Evolutionary conservation across 2,113 vertebrate genomes (phyloP).

Genomic region (Halcyon senegalensis): DNA sequence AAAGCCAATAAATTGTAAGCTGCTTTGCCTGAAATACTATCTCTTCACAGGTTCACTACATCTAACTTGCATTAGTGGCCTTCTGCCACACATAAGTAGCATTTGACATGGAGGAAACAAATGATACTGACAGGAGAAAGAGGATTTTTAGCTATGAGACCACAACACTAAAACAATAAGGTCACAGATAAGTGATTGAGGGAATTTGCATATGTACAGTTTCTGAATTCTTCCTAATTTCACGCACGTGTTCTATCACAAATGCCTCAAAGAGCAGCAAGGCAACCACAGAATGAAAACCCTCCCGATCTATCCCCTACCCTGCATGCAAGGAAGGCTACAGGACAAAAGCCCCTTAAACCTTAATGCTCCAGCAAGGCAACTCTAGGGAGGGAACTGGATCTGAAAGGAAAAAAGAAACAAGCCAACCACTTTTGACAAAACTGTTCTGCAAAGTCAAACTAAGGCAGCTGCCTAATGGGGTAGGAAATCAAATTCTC

Average conservation of each 20-base stretch:
- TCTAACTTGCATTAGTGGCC: conserved; percentile 8
- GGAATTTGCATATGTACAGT: conserved; percentile 31
- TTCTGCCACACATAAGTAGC: conserved; percentile 9
- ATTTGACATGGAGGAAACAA: conserved; percentile 44
- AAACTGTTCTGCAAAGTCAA: not conserved
- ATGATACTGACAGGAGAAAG: conserved; percentile 8
- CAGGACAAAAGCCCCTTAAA: not conserved
- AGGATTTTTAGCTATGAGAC: conserved; percentile 44
- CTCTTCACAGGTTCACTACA: not conserved
- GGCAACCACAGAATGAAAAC: not conserved
- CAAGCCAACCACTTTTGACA: not conserved
- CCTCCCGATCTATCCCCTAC: not conserved
- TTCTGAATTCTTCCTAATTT: conserved; percentile 23
- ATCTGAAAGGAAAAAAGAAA: not conserved
- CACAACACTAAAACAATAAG: conserved; percentile 35
- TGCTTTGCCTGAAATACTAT: conserved; percentile 31
- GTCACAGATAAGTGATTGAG: not conserved
- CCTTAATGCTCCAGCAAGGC: not conserved
- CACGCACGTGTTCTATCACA: not conserved
- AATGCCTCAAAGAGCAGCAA: not conserved
- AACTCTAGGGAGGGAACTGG: not conserved
- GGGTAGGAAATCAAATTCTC: not conserved
- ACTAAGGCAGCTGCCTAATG: not conserved
- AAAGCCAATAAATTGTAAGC: conserved; percentile 11
- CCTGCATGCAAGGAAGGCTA: not conserved